Evolutionary conservation across 2,888 invertebrate species (phyloP), one percentile per base, ranked within the genome.

Genomic region (Dinocampus coccinellae): DNA sequence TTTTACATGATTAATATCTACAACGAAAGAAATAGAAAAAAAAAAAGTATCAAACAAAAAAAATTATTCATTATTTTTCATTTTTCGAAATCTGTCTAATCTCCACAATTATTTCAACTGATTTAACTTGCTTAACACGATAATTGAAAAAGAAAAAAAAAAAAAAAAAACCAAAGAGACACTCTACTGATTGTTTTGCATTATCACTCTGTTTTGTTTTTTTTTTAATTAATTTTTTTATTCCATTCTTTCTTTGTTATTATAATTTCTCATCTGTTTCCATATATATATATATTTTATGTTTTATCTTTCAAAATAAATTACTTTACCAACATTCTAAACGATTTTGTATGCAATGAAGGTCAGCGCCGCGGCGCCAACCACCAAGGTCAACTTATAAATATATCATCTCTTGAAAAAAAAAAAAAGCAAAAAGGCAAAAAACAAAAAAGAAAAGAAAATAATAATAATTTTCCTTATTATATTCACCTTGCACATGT

Each of bases 351-450:
- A 29, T 73, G 69, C 70, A 33, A 75, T 65, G 83, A 85, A 86
- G 86, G 85, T 79, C 84, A 82, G 83, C 85, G 83, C 80, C 81
- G 80, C 81, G 84, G 86, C 85, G 85, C 85, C 84, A n/a, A n/a
- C n/a, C 80, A 70, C 77, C 84, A 84, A 86, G 85, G 86, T 79
- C 79, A 78, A 76, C 80, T 77, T 78, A 79, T 79, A 74, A 75
- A 66, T 76, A 55, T 26, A 24, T 65, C 24, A 13, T 55, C n/a
- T 55, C n/a, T 55, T 26, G 13, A 4, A 13, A 7, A n/a, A 47
- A n/a, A n/a, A 7, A 16, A 24, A 39, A 39, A 64, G 34, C 52
- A 53, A 4, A 7, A 47, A 22, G 16, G 16, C 0, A 53, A 53
- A 26, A 22, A 24, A 13, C 53, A 26, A 39, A n/a, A 57, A n/a